A percentile compares a stretch with the other conserved stretches of the same genome.
phyloP scores from a whole-genome alignment of 1,140 invertebrate species.

The Drosophila neocordata region DNA sequence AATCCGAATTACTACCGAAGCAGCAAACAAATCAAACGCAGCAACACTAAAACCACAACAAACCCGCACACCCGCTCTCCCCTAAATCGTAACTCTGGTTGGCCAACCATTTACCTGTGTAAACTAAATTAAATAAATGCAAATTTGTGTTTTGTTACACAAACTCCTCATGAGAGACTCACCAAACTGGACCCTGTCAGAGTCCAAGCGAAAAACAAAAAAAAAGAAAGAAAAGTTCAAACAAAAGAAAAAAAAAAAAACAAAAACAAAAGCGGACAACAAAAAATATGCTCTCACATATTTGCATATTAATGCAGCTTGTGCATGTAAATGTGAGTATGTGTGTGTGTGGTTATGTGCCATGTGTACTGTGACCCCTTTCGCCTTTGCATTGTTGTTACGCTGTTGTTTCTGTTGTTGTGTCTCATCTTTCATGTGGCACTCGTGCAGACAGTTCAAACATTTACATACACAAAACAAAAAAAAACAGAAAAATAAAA shows the following conservation, averaged over 20 bases:
- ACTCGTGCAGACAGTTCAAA: slow-evolving; percentile 76
- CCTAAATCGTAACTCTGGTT: too few species aligned
- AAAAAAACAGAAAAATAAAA: slow-evolving; percentile 31
- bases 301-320: slow-evolving; percentile 75
- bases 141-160: slow-evolving; percentile 47
- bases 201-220: neutral
- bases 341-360: slow-evolving; percentile 35
- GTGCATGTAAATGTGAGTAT: slow-evolving; percentile 22
- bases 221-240: neutral
- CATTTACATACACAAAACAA: slow-evolving; percentile 66
- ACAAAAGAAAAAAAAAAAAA: neutral
- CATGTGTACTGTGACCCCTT: slow-evolving; percentile 56
- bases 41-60: slow-evolving; percentile 18
- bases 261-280: too few species aligned
- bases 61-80: neutral
- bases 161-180: slow-evolving; percentile 6
- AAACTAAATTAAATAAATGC: slow-evolving; percentile 52
- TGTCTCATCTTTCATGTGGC: slow-evolving; percentile 55
- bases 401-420: slow-evolving; percentile 42
- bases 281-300: slow-evolving; percentile 52
- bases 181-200: slow-evolving; percentile 10
- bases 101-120: neutral
- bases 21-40: slow-evolving; percentile 3
- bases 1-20: neutral
- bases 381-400: slow-evolving; percentile 21